Evolutionary conservation across 2,113 vertebrate species (phyloP).

Genomic region (Pungitius pungitius): DNA sequence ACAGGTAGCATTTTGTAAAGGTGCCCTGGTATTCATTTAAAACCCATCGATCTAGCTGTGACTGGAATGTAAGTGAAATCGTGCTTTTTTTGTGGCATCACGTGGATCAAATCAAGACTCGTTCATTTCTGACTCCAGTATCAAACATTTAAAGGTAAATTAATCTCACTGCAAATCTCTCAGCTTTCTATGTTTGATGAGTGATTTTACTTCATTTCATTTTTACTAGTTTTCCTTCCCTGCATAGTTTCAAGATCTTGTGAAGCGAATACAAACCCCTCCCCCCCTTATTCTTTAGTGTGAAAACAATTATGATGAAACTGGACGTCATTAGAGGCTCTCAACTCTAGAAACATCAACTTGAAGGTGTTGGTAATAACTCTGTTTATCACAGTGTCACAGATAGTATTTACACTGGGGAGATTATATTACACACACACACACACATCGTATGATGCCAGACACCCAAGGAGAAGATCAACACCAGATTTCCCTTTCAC

Average conservation of each 20-base stretch:
- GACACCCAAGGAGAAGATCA: slow-evolving; percentile 66
- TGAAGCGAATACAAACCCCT: slow-evolving; percentile 20
- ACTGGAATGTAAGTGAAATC: slow-evolving; percentile 25
- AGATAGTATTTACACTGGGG: slow-evolving; percentile 64
- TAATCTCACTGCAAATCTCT: too few relatives aligned
- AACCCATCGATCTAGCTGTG: slow-evolving; percentile 26
- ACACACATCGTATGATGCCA: slow-evolving; percentile 31
- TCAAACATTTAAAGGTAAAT: slow-evolving; percentile 51
- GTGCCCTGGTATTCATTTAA: neutral
- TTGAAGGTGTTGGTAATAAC: slow-evolving; percentile 39
- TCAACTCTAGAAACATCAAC: slow-evolving; percentile 62
- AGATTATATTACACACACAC: slow-evolving; percentile 55
- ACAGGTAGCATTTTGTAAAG: slow-evolving; percentile 17
- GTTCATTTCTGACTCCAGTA: slow-evolving; percentile 48
- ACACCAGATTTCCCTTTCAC: slow-evolving; percentile 58
- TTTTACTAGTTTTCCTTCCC: neutral
- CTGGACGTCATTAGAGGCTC: slow-evolving; percentile 40
- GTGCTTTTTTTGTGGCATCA: slow-evolving; percentile 27
- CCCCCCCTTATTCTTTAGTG: neutral
- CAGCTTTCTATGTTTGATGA: too few relatives aligned
- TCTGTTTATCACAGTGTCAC: slow-evolving; percentile 60
- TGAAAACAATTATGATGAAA: slow-evolving; percentile 39
- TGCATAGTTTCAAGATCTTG: neutral
- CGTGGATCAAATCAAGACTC: slow-evolving; percentile 51
- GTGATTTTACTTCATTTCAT: neutral